These are phyloP conservation scores for Melanotus villosus DNA, from an alignment of 2,888 invertebrate genomes.

Conservation along the genomic window DNA sequence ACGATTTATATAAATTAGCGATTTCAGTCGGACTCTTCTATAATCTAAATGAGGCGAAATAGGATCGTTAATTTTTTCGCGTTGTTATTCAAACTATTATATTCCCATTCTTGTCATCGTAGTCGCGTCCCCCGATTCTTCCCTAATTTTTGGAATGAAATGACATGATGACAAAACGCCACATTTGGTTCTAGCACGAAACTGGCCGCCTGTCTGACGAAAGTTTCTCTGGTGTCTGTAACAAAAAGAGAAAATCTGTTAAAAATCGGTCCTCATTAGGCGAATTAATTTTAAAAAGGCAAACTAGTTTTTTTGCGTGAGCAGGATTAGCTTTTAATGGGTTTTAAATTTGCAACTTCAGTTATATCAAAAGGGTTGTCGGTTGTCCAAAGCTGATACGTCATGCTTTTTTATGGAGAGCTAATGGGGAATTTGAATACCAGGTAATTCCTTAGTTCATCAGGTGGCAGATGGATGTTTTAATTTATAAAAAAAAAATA, in stretches of 20 bases:
- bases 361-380: too few species aligned
- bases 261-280: not conserved
- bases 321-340: too few species aligned
- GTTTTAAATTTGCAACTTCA: too few species aligned
- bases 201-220: slow-evolving; percentile 73
- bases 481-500: not conserved
- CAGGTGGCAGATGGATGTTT: not conserved
- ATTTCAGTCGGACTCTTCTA: slow-evolving; percentile 57
- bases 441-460: too few species aligned
- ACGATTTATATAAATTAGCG: slow-evolving; percentile 56
- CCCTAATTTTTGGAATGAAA: slow-evolving; percentile 52
- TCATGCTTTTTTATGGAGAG: too few species aligned
- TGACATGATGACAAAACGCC: slow-evolving; percentile 46
- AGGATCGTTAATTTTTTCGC: slow-evolving; percentile 20
- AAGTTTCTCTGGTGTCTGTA: slow-evolving; percentile 77
- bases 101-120: not conserved
- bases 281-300: too few species aligned
- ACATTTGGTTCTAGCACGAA: slow-evolving; percentile 59
- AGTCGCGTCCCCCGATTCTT: slow-evolving; percentile 28
- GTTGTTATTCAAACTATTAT: not conserved
- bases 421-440: too few species aligned
- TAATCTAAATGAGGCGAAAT: slow-evolving; percentile 43
- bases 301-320: too few species aligned
- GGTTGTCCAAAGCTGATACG: too few species aligned
- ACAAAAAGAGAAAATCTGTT: slow-evolving; percentile 64